Base-by-base conservation (phyloP, 2,888 invertebrate genomes). In the Homarus gammarus region DNA sequence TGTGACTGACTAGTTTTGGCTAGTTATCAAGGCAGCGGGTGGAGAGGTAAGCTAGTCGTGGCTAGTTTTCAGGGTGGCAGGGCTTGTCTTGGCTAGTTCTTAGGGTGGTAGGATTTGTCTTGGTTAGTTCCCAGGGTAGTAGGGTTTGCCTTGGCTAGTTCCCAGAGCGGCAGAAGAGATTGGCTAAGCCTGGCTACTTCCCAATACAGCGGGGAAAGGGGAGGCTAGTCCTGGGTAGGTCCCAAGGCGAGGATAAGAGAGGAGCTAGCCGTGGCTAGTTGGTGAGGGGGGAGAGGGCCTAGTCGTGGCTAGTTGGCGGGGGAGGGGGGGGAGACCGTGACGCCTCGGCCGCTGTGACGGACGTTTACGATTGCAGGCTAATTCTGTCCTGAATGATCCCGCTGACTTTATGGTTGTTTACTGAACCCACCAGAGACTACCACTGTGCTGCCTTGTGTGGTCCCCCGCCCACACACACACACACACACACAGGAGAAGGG, bases 341-440 rank as follows among this genome's bases (percentile, higher is more conserved):
- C 64, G 61, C 36, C 22, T 27, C 56, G 38, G 61, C 27, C 38
- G 22, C 38, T 31, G 27, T 84, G 38, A 73, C 56, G 61, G 84
- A 84, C 84, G 38, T 84, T 84, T 84, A 84, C 73, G 84, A 84
- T 84, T 73, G 33, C 15, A 61, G 73, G 84, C 84, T 84, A 72
- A 84, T 73, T 84, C 56, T 75, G 84, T 56, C 73, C 61, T 84
- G 73, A 84, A 84, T 84, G 73, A 56, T 40, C 84, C 84, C 73
- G 73, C 84, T 84, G 84, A 56, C 73, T 84, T 84, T 84, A 84
- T 73, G 61, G 56, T 8, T 72, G 56, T 73, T 61, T 73, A 40
- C 70, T 70, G 82, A 36, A 10, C 51, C 84, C 61, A 15, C 31
- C 72, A 36, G 15, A 6, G 72, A 36, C 38, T 72, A 82, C 82